Base-by-base conservation (phyloP, 2,888 invertebrate species). In the Nomada fabriciana region DNA sequence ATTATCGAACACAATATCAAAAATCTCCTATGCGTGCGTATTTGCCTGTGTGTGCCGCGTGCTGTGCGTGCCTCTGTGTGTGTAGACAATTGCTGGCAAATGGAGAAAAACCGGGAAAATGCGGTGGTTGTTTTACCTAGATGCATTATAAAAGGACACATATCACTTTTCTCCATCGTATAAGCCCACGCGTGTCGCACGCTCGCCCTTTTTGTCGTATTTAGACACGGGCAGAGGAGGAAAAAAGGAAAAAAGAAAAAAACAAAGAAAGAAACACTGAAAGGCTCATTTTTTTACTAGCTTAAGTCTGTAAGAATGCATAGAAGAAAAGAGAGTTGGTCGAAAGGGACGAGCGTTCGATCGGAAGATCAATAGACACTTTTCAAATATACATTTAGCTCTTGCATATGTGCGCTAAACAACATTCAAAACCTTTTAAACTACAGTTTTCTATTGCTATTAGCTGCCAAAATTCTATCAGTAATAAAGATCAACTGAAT, bases 101-200 rank as follows among this genome's bases (percentile, higher is more conserved):
- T 2, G 53, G n/a, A 15, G 36, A 36, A 36, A 15, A 23, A 23
- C 10, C 29, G 15, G 47, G 69, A 36, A 42, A 15, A 53, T 65
- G 61, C 13, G 47, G 63, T 60, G 79, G 87, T 85, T 81, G 85
- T 87, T 80, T 86, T 89, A 88, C 63, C 65, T 86, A 89, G 86
- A 88, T 76, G 82, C 82, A 76, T 90, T 73, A 59, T 57, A 13
- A 57, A 13, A 76, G 81, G 86, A 90, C 81, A 91, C 91, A 91
- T 91, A 92, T 92, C 91, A 91, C 86, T 90, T 84, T 73, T 80
- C 74, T 86, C 85, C 83, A 83, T 84, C 69, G 76, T 75, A 25
- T 68, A 55, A 73, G 20, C 79, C 68, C 42, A 76, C 80, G 80
- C 83, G 82, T 75, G 59, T 72, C 67, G 57, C 77, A 78, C 84